Evolutionary conservation across 2,888 invertebrate genomes (phyloP), one percentile per base, ranked within the genome.

Genomic region (Hanleya hanleyi): DNA sequence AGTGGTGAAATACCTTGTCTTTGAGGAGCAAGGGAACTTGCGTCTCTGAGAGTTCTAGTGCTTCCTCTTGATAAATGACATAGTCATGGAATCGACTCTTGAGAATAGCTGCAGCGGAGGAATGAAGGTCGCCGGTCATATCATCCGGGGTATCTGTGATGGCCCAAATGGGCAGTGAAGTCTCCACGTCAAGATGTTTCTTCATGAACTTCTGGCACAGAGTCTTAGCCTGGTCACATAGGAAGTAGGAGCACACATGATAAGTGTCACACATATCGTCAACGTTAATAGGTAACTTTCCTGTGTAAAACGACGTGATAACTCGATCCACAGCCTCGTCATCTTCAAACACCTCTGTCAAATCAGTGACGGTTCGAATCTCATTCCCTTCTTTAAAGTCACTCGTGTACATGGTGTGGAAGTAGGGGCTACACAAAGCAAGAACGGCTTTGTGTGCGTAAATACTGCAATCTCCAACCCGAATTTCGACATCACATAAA

Each of bases 351-450:
- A 32, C 57, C 29, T 22, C 32, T 29, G 29, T 57, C 15, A 57
- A 32, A 9, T 57, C 57, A 29, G 26, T 32, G 15, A 26, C 29
- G 3, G 57, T 57, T 32, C 22, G 22, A 15, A 57, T 57, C 29
- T 57, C 26, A 26, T 57, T 57, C 29, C 57, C 74, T 70, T 78
- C 78, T 22, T 70, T 76, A 47, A 78, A 78, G 22, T 76, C 72
- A 26, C 74, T 74, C 38, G 74, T 72, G 51, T 76, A 78, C 15
- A 78, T 65, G 1, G 78, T 74, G 15, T 62, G 69, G 32, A 78
- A 78, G 61, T 74, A 78, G 1, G 74, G 76, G 64, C 78, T 76
- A n/a, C 78, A 74, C 4, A 74, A 76, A n/a, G 74, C 76, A 5
- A 78, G 57, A 0, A 78, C 73, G 41, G 74, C 76, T 41, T 70